A percentile compares a stretch with the other conserved stretches of the same genome.
These are phyloP conservation scores for Sparidentex hasta DNA, from an alignment of 2,797 vertebrate genomes.

Conservation along the genomic window DNA sequence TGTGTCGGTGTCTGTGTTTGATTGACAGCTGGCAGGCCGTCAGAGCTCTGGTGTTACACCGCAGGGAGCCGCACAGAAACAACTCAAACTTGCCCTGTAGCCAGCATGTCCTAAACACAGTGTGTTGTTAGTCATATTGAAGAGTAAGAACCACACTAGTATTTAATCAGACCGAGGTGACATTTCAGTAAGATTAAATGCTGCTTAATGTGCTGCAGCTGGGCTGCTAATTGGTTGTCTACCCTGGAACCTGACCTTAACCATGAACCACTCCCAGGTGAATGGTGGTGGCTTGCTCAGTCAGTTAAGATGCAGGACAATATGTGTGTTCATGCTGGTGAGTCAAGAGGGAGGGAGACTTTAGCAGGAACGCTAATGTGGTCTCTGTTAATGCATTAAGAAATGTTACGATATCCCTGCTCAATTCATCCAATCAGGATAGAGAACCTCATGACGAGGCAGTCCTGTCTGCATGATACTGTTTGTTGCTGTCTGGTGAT, in stretches of 20 bases:
- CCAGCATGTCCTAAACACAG: background rate
- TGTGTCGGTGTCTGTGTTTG: background rate
- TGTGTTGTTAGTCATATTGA: background rate
- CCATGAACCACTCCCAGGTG: too few relatives aligned
- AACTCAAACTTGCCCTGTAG: background rate
- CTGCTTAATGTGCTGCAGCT: slow-evolving; percentile 13
- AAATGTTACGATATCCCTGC: too few relatives aligned
- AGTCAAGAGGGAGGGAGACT: background rate
- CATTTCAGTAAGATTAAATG: background rate
- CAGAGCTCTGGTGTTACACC: background rate
- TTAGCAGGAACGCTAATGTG: background rate
- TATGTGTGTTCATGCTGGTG: background rate
- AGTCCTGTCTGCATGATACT: too few relatives aligned
- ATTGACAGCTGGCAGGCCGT: background rate
- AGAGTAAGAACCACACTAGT: background rate
- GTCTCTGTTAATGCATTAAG: too few relatives aligned
- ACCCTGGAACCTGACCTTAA: background rate
- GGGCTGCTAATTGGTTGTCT: background rate
- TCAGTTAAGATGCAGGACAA: background rate
- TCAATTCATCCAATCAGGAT: too few relatives aligned
- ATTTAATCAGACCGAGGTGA: background rate
- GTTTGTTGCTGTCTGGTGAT: too few relatives aligned
- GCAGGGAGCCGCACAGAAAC: background rate
- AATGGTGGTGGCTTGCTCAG: background rate
- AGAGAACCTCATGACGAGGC: too few relatives aligned